Conservation (phyloP, 2,113 vertebrate species). For the Acanthochromis polyacanthus region DNA sequence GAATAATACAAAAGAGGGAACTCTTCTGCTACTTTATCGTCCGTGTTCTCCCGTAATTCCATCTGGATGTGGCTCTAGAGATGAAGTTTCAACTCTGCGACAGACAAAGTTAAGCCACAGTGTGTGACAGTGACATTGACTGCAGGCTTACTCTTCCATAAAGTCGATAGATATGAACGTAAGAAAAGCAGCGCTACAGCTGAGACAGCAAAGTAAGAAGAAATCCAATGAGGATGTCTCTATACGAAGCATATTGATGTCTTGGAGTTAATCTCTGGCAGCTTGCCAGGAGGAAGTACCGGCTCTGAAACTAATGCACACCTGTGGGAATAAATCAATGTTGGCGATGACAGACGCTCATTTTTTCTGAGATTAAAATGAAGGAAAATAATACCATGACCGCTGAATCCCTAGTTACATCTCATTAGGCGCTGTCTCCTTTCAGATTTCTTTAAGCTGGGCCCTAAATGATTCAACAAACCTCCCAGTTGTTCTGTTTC, state of each 20-base stretch:
- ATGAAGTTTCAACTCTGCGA: constrained; percentile 46
- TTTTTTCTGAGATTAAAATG: constrained; percentile 51
- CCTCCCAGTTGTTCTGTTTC: constrained; percentile 21
- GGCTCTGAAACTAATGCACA: constrained; percentile 63
- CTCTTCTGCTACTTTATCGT: neutral
- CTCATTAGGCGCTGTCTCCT: constrained; percentile 43
- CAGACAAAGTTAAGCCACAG: constrained; percentile 44
- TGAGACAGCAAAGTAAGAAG: constrained; percentile 57
- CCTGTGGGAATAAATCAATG: constrained; percentile 74
- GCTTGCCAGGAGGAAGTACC: constrained; percentile 45
- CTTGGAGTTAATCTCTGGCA: constrained; percentile 69
- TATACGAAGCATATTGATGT: constrained; percentile 66
- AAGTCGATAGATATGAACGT: constrained; percentile 45
- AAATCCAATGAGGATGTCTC: constrained; percentile 58
- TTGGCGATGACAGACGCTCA: constrained; percentile 46
- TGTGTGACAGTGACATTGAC: constrained; percentile 57
- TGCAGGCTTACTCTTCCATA: constrained; percentile 42
- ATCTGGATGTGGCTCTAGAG: constrained; percentile 22
- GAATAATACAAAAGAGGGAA: neutral
- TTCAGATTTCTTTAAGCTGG: constrained; percentile 32
- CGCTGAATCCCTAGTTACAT: constrained; percentile 28
- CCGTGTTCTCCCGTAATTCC: constrained; percentile 11
- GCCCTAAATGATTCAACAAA: constrained; percentile 30
- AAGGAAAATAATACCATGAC: constrained; percentile 44
- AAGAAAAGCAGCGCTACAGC: constrained; percentile 47